Base-by-base conservation (phyloP, 1,140 invertebrate species). In the Drosophila prosaltans region DNA sequence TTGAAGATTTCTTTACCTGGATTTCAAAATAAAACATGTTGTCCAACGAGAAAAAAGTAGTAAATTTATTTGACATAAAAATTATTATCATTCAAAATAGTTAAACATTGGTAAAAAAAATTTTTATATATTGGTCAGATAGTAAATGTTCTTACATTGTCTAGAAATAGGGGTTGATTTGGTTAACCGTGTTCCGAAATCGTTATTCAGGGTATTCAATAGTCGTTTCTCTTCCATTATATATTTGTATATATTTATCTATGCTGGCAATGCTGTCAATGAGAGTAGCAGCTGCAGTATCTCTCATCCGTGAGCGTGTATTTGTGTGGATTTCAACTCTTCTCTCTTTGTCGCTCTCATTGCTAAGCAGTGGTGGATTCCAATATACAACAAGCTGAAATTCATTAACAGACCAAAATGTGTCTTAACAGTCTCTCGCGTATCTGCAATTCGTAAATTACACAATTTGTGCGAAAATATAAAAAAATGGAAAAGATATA, bases 401-500 rank as follows among this genome's bases (percentile, higher is more conserved):
- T 82, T 69, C 74, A 78, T 84, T 86, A 69, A 77, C 58, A 80
- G 70, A 54, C 59, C n/a, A 7, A 16, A 6, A 61, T 30, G 28
- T 30, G 69, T 65, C 48, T 71, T 66, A 62, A 71, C 32, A 58
- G 65, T 67, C 69, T 66, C 71, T 77, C 72, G 75, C 79, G 83
- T 86, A 88, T 85, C 82, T 81, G 74, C 67, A 80, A 84, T 84
- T 74, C 67, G 82, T 81, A 79, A 84, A 83, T 86, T 89, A 83
- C 80, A 86, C 84, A 88, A 86, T 89, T 86, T 60, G 68, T 83
- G 84, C 80, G 68, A 83, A 89, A 80, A 68, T 69, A 43, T 45
- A 16, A 77, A 70, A 54, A 64, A 62, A 59, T 72, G 21, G 45
- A 45, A 62, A 65, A 67, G 45, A 26, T 10, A 51, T 26, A 26